Base-by-base conservation (phyloP, 2,113 vertebrate genomes). In the Cryptotis parvus region DNA sequence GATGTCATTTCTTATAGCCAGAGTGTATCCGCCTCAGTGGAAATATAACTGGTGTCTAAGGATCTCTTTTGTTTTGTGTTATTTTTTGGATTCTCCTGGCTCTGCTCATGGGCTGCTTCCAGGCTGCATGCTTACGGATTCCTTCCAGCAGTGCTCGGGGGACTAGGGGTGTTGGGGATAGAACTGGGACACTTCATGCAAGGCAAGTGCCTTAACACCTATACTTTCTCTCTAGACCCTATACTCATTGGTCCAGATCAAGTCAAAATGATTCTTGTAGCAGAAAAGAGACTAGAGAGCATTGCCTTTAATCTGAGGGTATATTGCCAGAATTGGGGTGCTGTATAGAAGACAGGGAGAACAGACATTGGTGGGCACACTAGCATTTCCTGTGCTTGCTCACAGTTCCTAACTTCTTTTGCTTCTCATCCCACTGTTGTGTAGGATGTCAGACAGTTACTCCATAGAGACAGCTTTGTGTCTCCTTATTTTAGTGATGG, bases 221-320 rank as follows among this genome's bases (percentile, higher is more conserved):
- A 4, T 55, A 20, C 52, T 55, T 20, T 55, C 15, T 55, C 52
- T 55, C 52, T 18, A 4, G 11, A 14, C 52, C 20, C 52, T 1
- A 39, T 61, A 18, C 3, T 84, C 16, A 37, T 3, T 86, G 29
- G 7, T 26, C 31, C 86, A 37, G 6, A 31, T 3, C 0, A 0
- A 35, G 29, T 69, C 33, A 74, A 31, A 31, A 29, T 39, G 15
- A 3, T 49, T 52, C 27, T 85, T 29, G 26, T 79, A 55, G 73
- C 16, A 88, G 86, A 73, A 90, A 37, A 6, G 41, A 88, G 58
- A 70, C 43, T 33, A 52, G 39, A 37, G 39, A 85, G 35, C 85
- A n/a, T 61, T 43, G 2, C 20, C 14, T 89, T 84, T 83, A 75
- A 52, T 85, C 26, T 79, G 8, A 43, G 22, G 74, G 16, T 5